Evolutionary conservation across 2,888 invertebrate genomes (phyloP), one percentile per base, ranked within the genome.

Genomic region (Chironomus tentans): DNA sequence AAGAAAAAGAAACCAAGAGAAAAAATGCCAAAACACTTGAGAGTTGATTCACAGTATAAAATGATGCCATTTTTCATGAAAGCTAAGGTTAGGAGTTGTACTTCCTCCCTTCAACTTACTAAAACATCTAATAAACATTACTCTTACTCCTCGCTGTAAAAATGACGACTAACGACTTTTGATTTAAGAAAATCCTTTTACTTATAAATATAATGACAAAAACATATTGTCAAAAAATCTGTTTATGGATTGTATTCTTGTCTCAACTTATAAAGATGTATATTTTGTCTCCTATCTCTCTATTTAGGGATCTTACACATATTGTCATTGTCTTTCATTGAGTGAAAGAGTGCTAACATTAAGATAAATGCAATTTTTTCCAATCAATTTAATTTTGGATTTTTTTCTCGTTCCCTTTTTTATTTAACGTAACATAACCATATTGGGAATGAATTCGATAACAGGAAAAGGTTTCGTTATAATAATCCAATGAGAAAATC

Each of bases 371-470:
- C 15, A 38, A 47, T 47, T 70, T 70, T 47, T 70, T 70, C 70
- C 70, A 70, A 46, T 70, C 70, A 70, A 70, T 70, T 47, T 21
- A 70, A 56, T 47, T 70, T 70, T 46, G 46, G 47, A 70, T 69
- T 24, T 47, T 70, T 69, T 46, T 12, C 15, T 47, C 68, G 28
- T 46, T n/a, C 50, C 6, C 18, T 18, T 56, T 18, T 56, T 56
- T 18, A 15, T 47, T 47, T 4, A 65, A 38, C 46, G 12, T 46
- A 10, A 18, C 47, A 7, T 46, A 46, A 47, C 47, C 47, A 47
- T 46, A 70, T 47, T 70, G 70, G 47, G 47, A 70, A 70, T 38
- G 38, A 46, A 70, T 70, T 70, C 13, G 70, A 47, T 70, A 70
- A 70, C 70, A 46, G 24, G 18, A 38, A 47, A 47, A 15, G 46